phyloP scores from a whole-genome alignment of 2,888 invertebrate genomes.

The Caenorhabditis plicata region DNA sequence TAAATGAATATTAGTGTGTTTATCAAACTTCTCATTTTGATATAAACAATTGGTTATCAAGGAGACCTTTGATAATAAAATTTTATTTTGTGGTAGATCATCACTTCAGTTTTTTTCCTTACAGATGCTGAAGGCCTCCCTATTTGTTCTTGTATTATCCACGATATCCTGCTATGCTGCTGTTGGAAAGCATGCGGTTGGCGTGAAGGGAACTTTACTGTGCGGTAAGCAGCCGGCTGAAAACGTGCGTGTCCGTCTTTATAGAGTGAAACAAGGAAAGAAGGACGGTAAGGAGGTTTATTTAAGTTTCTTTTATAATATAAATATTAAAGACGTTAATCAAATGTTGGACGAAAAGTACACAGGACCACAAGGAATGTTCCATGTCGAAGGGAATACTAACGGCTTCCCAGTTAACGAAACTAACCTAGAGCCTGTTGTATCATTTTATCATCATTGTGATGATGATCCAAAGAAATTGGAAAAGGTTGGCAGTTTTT shows the following conservation, averaged over 20 bases:
- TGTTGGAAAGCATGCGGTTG: conserved; percentile 31
- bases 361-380: conserved; percentile 42
- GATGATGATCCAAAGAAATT: conserved; percentile 45
- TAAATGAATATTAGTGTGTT: too few species aligned
- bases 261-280: conserved; percentile 39
- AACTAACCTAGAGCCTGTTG: conserved; percentile 36
- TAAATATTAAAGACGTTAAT: conserved; percentile 31
- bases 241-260: conserved; percentile 40
- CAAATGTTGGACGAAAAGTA: conserved; percentile 42
- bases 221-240: conserved; percentile 45
- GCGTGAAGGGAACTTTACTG: conserved; percentile 39
- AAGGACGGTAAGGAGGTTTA: conserved; percentile 31
- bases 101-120: too few species aligned
- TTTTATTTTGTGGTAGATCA: too few species aligned
- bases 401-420: conserved; percentile 48
- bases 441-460: conserved; percentile 45
- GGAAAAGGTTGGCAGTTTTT: conserved; percentile 37
- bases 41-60: too few species aligned
- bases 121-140: too few species aligned
- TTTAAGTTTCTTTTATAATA: too few species aligned
- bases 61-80: too few species aligned
- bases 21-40: too few species aligned
- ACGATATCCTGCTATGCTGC: too few species aligned
- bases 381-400: conserved; percentile 48
- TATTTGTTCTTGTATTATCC: too few species aligned